Evolutionary conservation across 2,797 vertebrate genomes (phyloP), one percentile per base, ranked within the genome.

Genomic region (Microcaecilia unicolor): DNA sequence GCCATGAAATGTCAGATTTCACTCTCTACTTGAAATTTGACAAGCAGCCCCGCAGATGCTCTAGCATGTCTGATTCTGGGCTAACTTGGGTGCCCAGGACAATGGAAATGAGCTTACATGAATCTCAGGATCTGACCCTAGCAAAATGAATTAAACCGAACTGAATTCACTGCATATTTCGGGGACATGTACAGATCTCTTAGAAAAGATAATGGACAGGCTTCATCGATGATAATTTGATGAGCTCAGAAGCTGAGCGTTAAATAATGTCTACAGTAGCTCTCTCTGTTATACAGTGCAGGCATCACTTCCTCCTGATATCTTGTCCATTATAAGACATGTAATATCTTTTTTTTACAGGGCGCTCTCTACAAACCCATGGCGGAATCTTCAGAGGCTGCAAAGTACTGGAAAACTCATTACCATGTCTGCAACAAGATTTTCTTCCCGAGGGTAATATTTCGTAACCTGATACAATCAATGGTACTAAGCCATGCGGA

Each of bases 21-120:
- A 29, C 26, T 25, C n/a, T n/a, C 30, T 31, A 26, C 22, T 22
- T 37, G 41, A 21, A 37, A 44, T 44, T 22, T 44, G 42, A 37
- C 42, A 44, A 37, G 42, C 25, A 25, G 20, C 24, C 21, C 25
- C 34, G 25, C 41, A 37, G 29, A 27, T 26, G n/a, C n/a, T n/a
- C n/a, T n/a, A 9, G 18, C 18, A 37, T 18, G 37, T 31, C 35
- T 44, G 34, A 37, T 34, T 31, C 44, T 28, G 31, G 37, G 28
- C 34, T 44, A 28, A 37, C 42, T 27, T 28, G 24, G 26, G 28
- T 25, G 34, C 25, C 28, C 41, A 44, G 25, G 37, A 28, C n/a
- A 29, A 37, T 32, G 44, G 34, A 27, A 18, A 28, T 21, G 9
- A 31, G 28, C 37, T n/a, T 37, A 23, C 15, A 37, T 27, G 23